Conservation (phyloP, 64 coral and sea anemone genomes). For the Stichodactyla mertensii region DNA sequence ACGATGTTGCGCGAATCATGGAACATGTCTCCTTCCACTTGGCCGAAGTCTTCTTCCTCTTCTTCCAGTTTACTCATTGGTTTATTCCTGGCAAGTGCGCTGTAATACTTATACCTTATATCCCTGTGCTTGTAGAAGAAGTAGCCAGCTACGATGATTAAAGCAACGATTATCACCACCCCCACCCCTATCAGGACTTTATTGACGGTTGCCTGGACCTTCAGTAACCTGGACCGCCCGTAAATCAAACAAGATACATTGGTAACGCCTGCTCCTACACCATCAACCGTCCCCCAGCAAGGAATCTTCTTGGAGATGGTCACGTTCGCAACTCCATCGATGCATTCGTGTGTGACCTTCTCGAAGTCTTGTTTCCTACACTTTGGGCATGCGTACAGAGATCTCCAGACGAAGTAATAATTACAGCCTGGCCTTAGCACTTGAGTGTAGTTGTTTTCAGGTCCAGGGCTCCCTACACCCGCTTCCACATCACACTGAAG, state of each 20-base stretch:
- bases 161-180: slow-evolving; percentile 33
- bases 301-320: slow-evolving; percentile 30
- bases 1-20: slow-evolving; percentile 4
- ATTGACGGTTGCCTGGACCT: slow-evolving; percentile 8
- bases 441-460: slow-evolving; percentile 31
- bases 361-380: slow-evolving; percentile 46
- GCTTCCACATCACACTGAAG: slow-evolving; percentile 64
- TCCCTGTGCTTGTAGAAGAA: slow-evolving; percentile 79
- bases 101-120: slow-evolving; percentile 61
- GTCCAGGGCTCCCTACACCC: slow-evolving; percentile 68
- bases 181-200: slow-evolving; percentile 72
- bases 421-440: neutral
- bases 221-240: neutral
- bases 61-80: slow-evolving; percentile 74
- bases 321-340: slow-evolving; percentile 45
- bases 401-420: slow-evolving; percentile 64
- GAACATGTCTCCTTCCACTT: slow-evolving; percentile 21
- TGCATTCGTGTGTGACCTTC: slow-evolving; percentile 40
- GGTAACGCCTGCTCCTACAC: slow-evolving; percentile 18
- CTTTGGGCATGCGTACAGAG: slow-evolving; percentile 87
- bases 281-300: slow-evolving; percentile 54
- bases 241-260: slow-evolving; percentile 9
- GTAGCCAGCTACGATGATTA: slow-evolving; percentile 45
- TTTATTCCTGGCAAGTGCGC: slow-evolving; percentile 54
- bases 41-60: slow-evolving; percentile 70